Evolutionary conservation across 2,888 invertebrate genomes (phyloP).

Genomic region (Pecten maximus): DNA sequence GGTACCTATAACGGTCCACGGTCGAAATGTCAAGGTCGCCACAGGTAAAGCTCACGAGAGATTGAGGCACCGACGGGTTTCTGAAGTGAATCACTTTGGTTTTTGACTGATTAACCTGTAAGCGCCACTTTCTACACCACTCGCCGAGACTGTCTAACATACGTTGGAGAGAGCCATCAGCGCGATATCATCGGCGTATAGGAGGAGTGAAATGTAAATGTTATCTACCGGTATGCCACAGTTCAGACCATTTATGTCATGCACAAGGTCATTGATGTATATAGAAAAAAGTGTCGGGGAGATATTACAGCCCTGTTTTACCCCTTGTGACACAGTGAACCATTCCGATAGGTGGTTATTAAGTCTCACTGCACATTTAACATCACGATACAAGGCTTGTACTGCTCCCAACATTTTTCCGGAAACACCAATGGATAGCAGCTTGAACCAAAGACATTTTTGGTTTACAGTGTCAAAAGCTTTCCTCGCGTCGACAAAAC

Average conservation of each 20-base stretch:
- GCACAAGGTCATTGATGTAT: constrained; percentile 4
- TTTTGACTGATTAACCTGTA: no score
- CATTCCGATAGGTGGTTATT: constrained; percentile 38
- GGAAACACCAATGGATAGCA: constrained; percentile 36
- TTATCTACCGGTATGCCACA: constrained; percentile 28
- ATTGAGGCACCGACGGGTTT: not conserved
- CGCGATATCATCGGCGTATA: constrained; percentile 48
- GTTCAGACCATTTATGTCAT: not conserved
- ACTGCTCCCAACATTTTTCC: constrained; percentile 49
- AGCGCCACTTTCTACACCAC: constrained; percentile 39
- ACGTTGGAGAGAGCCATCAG: constrained; percentile 38
- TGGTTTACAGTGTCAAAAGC: constrained; percentile 48
- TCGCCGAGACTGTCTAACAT: constrained; percentile 26
- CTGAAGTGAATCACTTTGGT: constrained; percentile 39
- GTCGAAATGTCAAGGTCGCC: not conserved
- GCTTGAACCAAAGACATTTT: constrained; percentile 48
- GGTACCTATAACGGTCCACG: not conserved
- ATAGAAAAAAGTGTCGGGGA: constrained; percentile 37
- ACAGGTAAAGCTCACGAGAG: not conserved
- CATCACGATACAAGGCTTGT: constrained; percentile 47
- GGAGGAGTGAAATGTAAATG: not conserved
- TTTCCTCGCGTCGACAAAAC: constrained; percentile 51
- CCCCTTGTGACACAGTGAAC: constrained; percentile 23
- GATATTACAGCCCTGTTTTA: constrained; percentile 43
- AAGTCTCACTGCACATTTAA: not conserved